Percentiles rank a stretch among this genome's conserved stretches.
Evolutionary conservation across 1,140 invertebrate genomes (phyloP).

Genomic region (Neelides sp.): DNA sequence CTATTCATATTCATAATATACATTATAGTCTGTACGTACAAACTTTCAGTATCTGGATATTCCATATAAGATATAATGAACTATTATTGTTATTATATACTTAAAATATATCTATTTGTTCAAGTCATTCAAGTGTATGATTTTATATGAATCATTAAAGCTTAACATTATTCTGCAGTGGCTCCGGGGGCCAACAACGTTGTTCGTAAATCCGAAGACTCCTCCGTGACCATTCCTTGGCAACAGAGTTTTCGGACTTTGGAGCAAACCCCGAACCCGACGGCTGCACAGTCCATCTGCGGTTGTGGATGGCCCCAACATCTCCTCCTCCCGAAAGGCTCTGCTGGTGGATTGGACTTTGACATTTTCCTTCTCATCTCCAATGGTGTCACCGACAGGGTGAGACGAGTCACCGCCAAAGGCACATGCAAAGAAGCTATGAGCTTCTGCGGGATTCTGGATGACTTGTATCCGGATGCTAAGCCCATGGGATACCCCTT

Average conservation of each 20-base stretch:
- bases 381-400: conserved; percentile 53
- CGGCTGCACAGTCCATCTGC: conserved; percentile 38
- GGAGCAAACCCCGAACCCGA: background rate
- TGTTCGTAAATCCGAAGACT: conserved; percentile 42
- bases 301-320: conserved; percentile 80
- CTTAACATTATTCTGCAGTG: too few relatives aligned
- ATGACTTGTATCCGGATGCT: conserved; percentile 34
- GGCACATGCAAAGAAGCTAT: background rate
- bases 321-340: conserved; percentile 64
- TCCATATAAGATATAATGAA: background rate
- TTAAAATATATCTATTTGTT: background rate
- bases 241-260: conserved; percentile 43
- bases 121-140: too few relatives aligned
- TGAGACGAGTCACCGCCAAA: conserved; percentile 6
- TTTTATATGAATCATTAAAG: too few relatives aligned
- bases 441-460: conserved; percentile 34
- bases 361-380: conserved; percentile 70
- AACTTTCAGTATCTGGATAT: too few relatives aligned
- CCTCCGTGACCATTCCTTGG: conserved; percentile 51
- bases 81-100: background rate
- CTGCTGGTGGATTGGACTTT: conserved; percentile 48
- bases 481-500: conserved; percentile 33
- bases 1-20: too few relatives aligned
- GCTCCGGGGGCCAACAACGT: conserved; percentile 44
- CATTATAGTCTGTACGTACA: too few relatives aligned